Percentiles rank a stretch among this genome's conserved stretches.
phyloP scores from a whole-genome alignment of 1,140 invertebrate species.

The Bradysia coprophila region DNA sequence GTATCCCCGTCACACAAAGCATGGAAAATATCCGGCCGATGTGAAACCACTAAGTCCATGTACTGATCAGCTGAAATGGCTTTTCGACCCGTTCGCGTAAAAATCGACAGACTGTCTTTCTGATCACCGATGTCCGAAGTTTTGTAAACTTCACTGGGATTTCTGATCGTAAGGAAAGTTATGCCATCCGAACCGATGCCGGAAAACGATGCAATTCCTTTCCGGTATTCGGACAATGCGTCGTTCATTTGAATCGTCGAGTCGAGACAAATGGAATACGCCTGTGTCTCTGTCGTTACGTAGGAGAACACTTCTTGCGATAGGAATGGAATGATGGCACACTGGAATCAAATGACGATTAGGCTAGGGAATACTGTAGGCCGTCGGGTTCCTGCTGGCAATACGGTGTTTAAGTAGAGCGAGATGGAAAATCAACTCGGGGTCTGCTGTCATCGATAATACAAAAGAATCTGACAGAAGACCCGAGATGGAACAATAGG shows the following conservation, averaged over 20 bases:
- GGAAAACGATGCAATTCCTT: conserved; percentile 33
- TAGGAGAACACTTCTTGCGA: conserved; percentile 42
- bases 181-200: conserved; percentile 38
- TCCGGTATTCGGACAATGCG: conserved; percentile 24
- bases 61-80: conserved; percentile 41
- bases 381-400: neutral
- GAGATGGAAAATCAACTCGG: too few species aligned
- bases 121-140: conserved; percentile 45
- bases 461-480: too few species aligned
- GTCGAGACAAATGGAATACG: conserved; percentile 35
- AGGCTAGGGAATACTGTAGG: conserved; percentile 4
- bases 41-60: conserved; percentile 54
- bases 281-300: conserved; percentile 25
- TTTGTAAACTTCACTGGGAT: conserved; percentile 36
- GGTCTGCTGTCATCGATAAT: too few species aligned
- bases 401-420: too few species aligned
- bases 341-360: conserved; percentile 21
- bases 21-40: conserved; percentile 61
- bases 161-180: conserved; percentile 40
- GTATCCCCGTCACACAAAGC: conserved; percentile 67
- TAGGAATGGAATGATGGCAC: conserved; percentile 41
- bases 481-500: too few species aligned
- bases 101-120: conserved; percentile 42
- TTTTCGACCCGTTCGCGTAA: conserved; percentile 49
- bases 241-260: conserved; percentile 32